Base-by-base conservation (phyloP, 92 coral and sea anemone species). In the Zoanthus gigantus region DNA sequence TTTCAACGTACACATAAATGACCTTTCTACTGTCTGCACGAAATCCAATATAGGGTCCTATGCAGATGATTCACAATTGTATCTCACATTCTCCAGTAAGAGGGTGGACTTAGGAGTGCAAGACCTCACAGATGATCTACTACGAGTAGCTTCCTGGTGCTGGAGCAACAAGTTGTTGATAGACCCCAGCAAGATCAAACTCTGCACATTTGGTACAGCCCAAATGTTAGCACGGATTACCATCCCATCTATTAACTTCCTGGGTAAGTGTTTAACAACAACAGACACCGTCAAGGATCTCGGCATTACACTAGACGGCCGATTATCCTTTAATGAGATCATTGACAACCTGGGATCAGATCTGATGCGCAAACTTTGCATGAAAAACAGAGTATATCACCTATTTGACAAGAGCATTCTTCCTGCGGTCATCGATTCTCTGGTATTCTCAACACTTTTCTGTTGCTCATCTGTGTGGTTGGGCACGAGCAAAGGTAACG, bases 61-160 rank as follows among this genome's bases (percentile, higher is more conserved):
- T 56, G 61, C 10, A 56, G 61, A 56, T 56, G 61, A 47, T 47
- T 47, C 52, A 47, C 4, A 47, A 47, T 8, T 47, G 67, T n/a
- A 84, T 61, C 14, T 92, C 28, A 78, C 90, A 23, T 88, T 92
- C 34, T 84, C 88, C 9, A 63, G 44, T 42, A 84, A 78, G 31
- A 83, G 13, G 13, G n/a, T 60, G 67, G 15, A 60, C 67, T 2
- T 6, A n/a, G 67, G 67, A n/a, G 85, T 1, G 60, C 34, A 5
- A 60, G 73, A 88, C 47, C 63, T 32, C n/a, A 89, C 67, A 9
- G 52, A 83, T 11, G 85, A 85, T 0, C 82, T 83, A 29, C 86
- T 91, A 34, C 77, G 54, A 31, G 18, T 31, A 0, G 92, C 84
- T 46, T 67, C 86, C 48, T 88, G 89, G 94, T 91, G 91, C 77